Evolutionary conservation across 2,888 invertebrate species (phyloP).

Genomic region (Hyposoter dolosus): DNA sequence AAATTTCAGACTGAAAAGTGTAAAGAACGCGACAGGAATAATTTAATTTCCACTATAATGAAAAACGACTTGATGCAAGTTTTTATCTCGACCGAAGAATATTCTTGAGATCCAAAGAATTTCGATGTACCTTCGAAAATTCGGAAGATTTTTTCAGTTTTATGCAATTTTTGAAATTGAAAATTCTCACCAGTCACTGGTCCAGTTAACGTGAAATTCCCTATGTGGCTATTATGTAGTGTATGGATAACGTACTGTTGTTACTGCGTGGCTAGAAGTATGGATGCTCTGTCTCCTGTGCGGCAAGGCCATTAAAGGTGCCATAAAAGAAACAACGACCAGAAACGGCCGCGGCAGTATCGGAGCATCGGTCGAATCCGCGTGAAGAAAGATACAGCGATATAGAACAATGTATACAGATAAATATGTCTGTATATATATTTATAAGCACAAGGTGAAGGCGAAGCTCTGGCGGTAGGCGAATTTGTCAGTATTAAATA

Average conservation of each 20-base stretch:
- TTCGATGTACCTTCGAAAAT: not conserved
- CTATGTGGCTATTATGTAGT: constrained; percentile 14
- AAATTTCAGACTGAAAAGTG: not conserved
- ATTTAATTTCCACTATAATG: not conserved
- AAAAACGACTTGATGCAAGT: not conserved
- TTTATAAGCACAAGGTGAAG: not conserved
- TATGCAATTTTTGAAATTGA: not conserved
- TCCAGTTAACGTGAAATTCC: constrained; percentile 12
- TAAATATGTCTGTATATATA: constrained; percentile 6
- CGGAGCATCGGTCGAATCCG: constrained; percentile 67
- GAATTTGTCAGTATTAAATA: constrained; percentile 85
- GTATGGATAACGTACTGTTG: constrained; percentile 23
- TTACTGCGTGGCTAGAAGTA: constrained; percentile 45
- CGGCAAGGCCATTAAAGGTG: constrained; percentile 77
- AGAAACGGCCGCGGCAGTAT: constrained; percentile 51
- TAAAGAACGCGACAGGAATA: not conserved
- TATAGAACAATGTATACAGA: constrained; percentile 38
- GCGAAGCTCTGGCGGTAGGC: constrained; percentile 67
- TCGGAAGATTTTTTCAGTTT: not conserved
- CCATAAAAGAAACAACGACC: constrained; percentile 78
- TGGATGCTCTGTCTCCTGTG: constrained; percentile 53
- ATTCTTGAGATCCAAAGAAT: not conserved
- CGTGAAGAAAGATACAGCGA: constrained; percentile 53
- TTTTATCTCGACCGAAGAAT: not conserved
- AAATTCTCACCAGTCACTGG: not conserved